Conservation (phyloP, 2,797 vertebrate genomes). For the Trachurus trachurus region DNA sequence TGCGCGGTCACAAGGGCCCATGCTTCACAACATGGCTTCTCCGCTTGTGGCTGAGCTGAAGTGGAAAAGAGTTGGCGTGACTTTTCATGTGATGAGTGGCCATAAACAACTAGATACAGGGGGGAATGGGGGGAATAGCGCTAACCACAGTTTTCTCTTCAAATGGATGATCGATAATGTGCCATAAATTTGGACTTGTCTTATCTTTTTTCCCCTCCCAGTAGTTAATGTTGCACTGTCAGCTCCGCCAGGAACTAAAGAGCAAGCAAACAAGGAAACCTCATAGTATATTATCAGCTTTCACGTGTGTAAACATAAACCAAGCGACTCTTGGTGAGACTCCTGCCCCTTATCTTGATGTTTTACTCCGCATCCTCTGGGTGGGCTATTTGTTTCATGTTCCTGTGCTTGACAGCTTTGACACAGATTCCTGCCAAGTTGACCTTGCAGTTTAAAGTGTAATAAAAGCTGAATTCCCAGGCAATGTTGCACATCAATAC, state of each 20-base stretch:
- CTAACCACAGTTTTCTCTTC: neutral
- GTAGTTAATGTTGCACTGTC: constrained; percentile 35
- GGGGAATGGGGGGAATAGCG: no score
- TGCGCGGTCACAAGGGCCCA: constrained; percentile 40
- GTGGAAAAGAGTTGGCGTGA: constrained; percentile 25
- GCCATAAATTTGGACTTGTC: constrained; percentile 18
- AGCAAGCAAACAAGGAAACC: constrained; percentile 5
- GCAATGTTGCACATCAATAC: constrained; percentile 73
- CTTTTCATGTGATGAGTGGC: constrained; percentile 37
- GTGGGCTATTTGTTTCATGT: constrained; percentile 78
- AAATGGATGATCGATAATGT: constrained; percentile 11
- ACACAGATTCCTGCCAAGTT: constrained; percentile 77
- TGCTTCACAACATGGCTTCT: constrained; percentile 52
- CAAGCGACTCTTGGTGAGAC: constrained; percentile 31
- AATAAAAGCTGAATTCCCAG: constrained; percentile 80
- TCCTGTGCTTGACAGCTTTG: constrained; percentile 75
- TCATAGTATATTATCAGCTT: constrained; percentile 33
- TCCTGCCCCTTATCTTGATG: constrained; percentile 63
- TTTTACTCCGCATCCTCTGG: constrained; percentile 56
- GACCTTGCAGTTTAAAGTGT: constrained; percentile 81
- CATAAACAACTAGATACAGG: constrained; percentile 16
- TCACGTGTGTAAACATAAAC: constrained; percentile 58
- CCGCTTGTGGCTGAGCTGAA: constrained; percentile 30
- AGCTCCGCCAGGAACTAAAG: constrained; percentile 10
- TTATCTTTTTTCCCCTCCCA: constrained; percentile 12